Evolutionary conservation across 2,797 vertebrate genomes (phyloP).

Genomic region (Crax fasciolata): DNA sequence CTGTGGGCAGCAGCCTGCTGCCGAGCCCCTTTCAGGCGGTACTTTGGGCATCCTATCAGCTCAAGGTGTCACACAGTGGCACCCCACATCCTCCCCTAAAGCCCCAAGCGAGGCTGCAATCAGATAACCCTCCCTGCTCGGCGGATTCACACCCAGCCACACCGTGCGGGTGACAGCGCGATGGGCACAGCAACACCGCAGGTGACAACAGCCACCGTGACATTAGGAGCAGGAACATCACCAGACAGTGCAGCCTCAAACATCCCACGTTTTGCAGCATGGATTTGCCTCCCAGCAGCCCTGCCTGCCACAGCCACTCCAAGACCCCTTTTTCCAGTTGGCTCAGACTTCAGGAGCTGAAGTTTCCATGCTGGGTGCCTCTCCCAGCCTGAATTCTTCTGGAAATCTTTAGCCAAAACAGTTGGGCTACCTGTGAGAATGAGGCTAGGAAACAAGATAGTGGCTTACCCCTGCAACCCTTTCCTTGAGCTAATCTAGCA

Average conservation of each 20-base stretch:
- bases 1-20: not conserved
- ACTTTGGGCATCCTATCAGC: not conserved
- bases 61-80: not conserved
- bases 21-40: not conserved
- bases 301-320: not conserved
- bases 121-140: not conserved
- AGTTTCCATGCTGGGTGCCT: slow-evolving; percentile 46
- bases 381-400: not conserved
- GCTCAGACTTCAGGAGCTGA: not conserved
- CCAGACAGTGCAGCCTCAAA: not conserved
- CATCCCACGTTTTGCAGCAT: not conserved
- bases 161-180: accelerated
- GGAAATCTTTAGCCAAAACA: slow-evolving; percentile 29
- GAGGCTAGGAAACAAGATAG: slow-evolving; percentile 36
- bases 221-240: not conserved
- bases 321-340: slow-evolving; percentile 18
- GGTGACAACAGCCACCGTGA: not conserved
- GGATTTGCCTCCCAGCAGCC: not conserved
- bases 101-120: not conserved
- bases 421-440: not conserved
- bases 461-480: slow-evolving; percentile 1
- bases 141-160: not conserved
- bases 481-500: slow-evolving; percentile 50
- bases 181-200: not conserved
- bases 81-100: not conserved